These are phyloP conservation scores for Drosophila miranda DNA, from an alignment of 1,140 invertebrate genomes.

Conservation along the genomic window DNA sequence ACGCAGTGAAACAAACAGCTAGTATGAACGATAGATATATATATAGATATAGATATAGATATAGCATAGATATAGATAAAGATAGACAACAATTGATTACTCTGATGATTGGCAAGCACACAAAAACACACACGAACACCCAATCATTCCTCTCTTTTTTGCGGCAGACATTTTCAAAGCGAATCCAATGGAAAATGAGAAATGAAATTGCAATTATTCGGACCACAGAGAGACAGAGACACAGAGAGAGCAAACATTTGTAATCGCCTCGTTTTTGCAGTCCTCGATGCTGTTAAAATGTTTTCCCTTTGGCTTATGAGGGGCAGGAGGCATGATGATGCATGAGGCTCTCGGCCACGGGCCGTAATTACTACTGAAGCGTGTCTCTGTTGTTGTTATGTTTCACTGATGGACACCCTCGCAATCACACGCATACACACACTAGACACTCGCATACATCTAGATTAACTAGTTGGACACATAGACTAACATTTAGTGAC, in stretches of 20 bases:
- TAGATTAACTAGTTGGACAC: slow-evolving; percentile 39
- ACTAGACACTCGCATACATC: slow-evolving; percentile 20
- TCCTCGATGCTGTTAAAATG: slow-evolving; percentile 4
- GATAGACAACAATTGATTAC: slow-evolving; percentile 69
- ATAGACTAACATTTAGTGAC: slow-evolving; percentile 58
- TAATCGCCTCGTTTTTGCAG: slow-evolving; percentile 20
- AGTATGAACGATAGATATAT: slow-evolving; percentile 48
- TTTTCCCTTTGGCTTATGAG: slow-evolving; percentile 31
- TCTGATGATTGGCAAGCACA: slow-evolving; percentile 59
- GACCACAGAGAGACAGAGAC: slow-evolving; percentile 7
- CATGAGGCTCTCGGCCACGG: not conserved
- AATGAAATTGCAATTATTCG: slow-evolving; percentile 63
- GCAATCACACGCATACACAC: slow-evolving; percentile 13
- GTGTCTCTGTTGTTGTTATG: slow-evolving; percentile 15
- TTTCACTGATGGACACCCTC: slow-evolving; percentile 13
- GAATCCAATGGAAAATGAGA: slow-evolving; percentile 38
- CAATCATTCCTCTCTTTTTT: not conserved
- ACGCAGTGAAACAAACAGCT: slow-evolving; percentile 67
- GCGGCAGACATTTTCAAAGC: slow-evolving; percentile 13
- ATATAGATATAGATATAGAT: too few species aligned
- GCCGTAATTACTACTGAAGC: slow-evolving; percentile 30
- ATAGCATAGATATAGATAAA: slow-evolving; percentile 5
- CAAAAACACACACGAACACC: slow-evolving; percentile 13
- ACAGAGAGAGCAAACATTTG: slow-evolving; percentile 12
- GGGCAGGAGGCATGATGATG: slow-evolving; percentile 37